phyloP scores from a whole-genome alignment of 2,113 vertebrate species.

The Nansenia antarctica region DNA sequence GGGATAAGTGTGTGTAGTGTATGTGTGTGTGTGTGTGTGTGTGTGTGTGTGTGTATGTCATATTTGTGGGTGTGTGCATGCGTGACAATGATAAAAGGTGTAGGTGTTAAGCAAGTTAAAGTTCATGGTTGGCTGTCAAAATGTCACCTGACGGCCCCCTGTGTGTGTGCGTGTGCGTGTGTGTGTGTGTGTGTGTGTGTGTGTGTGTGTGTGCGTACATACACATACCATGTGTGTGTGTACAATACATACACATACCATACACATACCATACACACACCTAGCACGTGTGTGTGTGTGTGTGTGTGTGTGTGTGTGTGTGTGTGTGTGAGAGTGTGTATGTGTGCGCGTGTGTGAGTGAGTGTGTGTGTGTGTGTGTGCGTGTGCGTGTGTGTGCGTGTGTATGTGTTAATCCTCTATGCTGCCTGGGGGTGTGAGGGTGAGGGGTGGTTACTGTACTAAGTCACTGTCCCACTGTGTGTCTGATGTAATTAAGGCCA shows the following conservation, averaged over 20 bases:
- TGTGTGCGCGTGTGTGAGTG: conserved; percentile 19
- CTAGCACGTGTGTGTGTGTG: too few relatives aligned
- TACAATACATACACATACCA: too few relatives aligned
- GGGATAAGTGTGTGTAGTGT: too few relatives aligned
- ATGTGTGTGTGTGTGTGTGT: too few relatives aligned
- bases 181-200: conserved; percentile 16
- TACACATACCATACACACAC: too few relatives aligned
- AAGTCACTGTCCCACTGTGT: background rate
- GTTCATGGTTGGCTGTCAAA: too few relatives aligned
- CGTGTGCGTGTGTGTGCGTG: conserved; percentile 13
- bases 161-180: conserved; percentile 46
- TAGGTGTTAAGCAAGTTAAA: too few relatives aligned
- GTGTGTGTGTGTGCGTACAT: conserved; percentile 24
- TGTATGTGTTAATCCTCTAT: background rate
- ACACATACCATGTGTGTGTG: conserved; percentile 12
- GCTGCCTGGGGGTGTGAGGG: too few relatives aligned
- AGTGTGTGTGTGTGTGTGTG: conserved; percentile 23
- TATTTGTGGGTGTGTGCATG: too few relatives aligned
- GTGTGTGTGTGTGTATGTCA: too few relatives aligned
- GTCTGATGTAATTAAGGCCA: background rate
- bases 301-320: too few relatives aligned
- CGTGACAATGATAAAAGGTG: too few relatives aligned
- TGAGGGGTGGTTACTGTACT: background rate
- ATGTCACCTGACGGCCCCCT: background rate
- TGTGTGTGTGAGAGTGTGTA: conserved; percentile 43